Conservation (phyloP, 1,140 invertebrate species). For the Alviniconcha marisindica region DNA sequence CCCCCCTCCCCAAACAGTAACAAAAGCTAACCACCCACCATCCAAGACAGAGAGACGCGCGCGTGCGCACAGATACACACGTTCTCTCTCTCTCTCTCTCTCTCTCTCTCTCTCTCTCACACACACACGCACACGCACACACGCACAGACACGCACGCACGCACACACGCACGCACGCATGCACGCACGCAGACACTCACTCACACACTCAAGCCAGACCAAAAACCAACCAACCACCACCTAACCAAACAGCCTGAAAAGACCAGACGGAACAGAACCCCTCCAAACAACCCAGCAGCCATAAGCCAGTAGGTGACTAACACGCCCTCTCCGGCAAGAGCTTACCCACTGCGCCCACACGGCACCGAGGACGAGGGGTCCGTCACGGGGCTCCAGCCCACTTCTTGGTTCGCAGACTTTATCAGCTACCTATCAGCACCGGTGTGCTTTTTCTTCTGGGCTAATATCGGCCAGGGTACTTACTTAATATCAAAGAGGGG, state of each 20-base stretch:
- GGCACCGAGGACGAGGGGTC: background rate
- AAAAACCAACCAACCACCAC: background rate
- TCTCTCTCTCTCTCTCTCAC: too few relatives aligned
- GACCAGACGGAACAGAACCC: background rate
- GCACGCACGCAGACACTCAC: background rate
- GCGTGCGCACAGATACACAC: too few relatives aligned
- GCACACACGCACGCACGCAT: background rate
- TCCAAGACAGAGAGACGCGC: too few relatives aligned
- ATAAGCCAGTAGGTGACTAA: background rate
- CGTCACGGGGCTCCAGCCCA: too few relatives aligned
- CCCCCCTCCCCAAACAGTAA: too few relatives aligned
- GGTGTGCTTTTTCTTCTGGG: background rate
- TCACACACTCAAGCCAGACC: background rate
- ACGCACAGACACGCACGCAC: constrained; percentile 2
- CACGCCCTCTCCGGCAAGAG: background rate
- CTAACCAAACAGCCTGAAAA: background rate
- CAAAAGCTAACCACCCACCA: too few relatives aligned
- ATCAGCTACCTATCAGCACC: background rate
- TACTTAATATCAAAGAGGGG: too few relatives aligned
- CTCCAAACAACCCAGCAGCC: background rate
- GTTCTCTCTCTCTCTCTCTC: too few relatives aligned
- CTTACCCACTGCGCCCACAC: too few relatives aligned
- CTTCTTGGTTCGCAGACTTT: background rate
- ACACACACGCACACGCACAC: background rate
- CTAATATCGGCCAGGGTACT: too few relatives aligned